phyloP scores from a whole-genome alignment of 2,113 vertebrate genomes.

The Epinephelus cyanopodus region DNA sequence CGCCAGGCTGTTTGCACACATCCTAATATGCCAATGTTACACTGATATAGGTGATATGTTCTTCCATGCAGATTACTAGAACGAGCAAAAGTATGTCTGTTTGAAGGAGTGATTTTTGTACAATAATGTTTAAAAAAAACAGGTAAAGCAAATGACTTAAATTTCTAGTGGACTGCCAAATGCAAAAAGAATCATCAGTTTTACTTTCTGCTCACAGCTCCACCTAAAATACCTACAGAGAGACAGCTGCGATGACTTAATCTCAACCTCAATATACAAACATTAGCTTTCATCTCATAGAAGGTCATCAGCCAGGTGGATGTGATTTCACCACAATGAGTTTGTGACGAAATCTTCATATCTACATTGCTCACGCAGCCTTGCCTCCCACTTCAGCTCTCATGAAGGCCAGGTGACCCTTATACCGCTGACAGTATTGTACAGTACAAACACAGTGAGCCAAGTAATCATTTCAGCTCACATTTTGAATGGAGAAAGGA shows the following conservation, averaged over 20 bases:
- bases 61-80: neutral
- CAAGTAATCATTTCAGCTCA: neutral
- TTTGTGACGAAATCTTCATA: neutral
- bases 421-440: neutral
- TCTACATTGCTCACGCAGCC: neutral
- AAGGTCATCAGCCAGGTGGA: neutral
- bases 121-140: neutral
- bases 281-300: neutral
- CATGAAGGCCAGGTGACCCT: neutral
- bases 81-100: neutral
- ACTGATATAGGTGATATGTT: conserved; percentile 24
- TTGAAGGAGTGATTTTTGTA: neutral
- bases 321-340: neutral
- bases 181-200: neutral
- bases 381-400: neutral
- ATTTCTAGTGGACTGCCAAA: neutral
- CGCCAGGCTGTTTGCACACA: neutral
- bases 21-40: neutral
- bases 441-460: neutral
- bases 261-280: neutral
- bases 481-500: no score
- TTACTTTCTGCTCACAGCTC: neutral
- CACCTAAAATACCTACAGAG: neutral
- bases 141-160: neutral
- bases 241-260: neutral